Conservation (phyloP, 2,797 vertebrate genomes). For the Tinamus major region DNA sequence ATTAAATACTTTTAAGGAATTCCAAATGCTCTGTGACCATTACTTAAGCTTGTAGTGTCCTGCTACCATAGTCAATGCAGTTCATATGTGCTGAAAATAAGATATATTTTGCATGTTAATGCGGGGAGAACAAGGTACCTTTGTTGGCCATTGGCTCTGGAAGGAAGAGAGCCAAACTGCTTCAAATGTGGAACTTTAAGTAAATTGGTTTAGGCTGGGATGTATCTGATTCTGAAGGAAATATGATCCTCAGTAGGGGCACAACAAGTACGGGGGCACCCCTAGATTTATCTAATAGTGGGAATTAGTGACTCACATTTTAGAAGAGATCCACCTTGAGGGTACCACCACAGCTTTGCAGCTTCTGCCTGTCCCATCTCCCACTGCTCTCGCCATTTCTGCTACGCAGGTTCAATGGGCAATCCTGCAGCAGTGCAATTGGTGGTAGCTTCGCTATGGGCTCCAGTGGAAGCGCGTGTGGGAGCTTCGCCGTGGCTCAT, state of each 20-base stretch:
- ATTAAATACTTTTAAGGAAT: background rate
- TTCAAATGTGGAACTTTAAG: background rate
- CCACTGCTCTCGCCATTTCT: background rate
- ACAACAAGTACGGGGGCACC: background rate
- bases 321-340: background rate
- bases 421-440: rapidly evolving
- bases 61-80: background rate
- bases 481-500: background rate
- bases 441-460: rapidly evolving
- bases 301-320: background rate
- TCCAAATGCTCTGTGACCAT: background rate
- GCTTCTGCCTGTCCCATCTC: background rate
- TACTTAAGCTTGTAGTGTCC: background rate
- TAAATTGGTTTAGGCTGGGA: background rate
- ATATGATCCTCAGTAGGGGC: background rate
- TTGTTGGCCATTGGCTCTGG: background rate
- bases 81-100: background rate
- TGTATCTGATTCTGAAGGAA: background rate
- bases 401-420: too few species aligned
- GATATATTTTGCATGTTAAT: background rate
- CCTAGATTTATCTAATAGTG: background rate
- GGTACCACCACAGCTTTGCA: rapidly evolving
- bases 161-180: background rate
- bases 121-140: rapidly evolving
- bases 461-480: rapidly evolving